A percentile compares a stretch with the other conserved stretches of the same genome.
Conservation (phyloP, 2,113 vertebrate species). For the Daphoenositta chrysoptera region DNA sequence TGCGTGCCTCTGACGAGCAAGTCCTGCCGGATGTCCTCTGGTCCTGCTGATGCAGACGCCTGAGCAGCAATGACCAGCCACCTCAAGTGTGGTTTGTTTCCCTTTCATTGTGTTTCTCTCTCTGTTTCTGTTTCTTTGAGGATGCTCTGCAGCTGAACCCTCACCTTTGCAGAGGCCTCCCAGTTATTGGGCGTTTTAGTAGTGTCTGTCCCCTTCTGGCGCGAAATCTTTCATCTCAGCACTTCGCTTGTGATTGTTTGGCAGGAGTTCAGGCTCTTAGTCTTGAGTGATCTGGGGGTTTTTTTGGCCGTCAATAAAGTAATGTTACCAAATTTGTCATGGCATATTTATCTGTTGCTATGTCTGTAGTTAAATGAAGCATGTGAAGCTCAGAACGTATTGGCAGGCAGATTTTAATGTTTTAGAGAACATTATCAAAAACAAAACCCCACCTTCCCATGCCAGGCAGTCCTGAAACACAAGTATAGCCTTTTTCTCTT, state of each 20-base stretch:
- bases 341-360: conserved; percentile 57
- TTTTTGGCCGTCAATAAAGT: conserved; percentile 30
- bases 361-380: conserved; percentile 38
- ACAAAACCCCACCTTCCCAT: background rate
- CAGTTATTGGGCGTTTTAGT: background rate
- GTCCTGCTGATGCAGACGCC: background rate
- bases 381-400: background rate
- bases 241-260: background rate
- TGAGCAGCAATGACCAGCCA: accelerated
- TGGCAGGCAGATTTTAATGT: conserved; percentile 36
- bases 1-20: accelerated
- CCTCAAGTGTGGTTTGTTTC: background rate
- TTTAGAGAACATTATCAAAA: conserved; percentile 16
- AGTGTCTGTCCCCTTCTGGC: background rate
- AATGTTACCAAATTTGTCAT: conserved; percentile 39
- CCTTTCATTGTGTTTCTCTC: background rate
- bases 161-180: background rate
- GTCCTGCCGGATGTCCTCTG: background rate
- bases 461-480: background rate
- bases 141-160: background rate
- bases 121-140: background rate
- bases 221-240: background rate
- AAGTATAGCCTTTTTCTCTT: background rate
- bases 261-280: conserved; percentile 5
- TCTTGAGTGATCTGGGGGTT: background rate